phyloP scores from a whole-genome alignment of 2,797 vertebrate species.

The Linurgus olivaceus region DNA sequence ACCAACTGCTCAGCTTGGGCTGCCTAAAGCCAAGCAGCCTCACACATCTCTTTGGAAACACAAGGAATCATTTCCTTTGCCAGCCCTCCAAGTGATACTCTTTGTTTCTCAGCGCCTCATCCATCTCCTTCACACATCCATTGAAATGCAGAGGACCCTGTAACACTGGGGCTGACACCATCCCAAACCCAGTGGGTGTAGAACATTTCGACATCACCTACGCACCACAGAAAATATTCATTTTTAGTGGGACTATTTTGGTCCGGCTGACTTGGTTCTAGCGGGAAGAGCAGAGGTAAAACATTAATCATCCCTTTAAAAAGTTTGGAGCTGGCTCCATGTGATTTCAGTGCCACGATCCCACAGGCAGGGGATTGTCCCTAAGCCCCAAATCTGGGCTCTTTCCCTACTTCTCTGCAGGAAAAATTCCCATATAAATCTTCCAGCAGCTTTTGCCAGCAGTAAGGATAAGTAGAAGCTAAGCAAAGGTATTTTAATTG shows the following conservation, averaged over 20 bases:
- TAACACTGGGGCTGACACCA: neutral
- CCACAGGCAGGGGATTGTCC: neutral
- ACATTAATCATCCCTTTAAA: neutral
- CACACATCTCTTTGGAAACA: neutral
- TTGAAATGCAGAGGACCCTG: neutral
- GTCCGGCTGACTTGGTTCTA: neutral
- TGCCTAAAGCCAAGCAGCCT: neutral
- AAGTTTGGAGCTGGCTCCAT: neutral
- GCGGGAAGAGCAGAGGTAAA: neutral
- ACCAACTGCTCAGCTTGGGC: neutral
- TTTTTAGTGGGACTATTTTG: neutral
- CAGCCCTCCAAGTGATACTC: neutral
- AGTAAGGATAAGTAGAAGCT: neutral
- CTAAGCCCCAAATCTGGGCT: neutral
- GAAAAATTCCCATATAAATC: conserved; percentile 15
- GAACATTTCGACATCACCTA: neutral
- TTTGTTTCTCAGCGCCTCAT: neutral
- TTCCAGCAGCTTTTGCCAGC: neutral
- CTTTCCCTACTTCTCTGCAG: neutral
- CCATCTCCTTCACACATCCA: neutral
- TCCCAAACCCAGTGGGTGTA: neutral
- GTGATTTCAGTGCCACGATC: neutral
- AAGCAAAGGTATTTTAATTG: neutral
- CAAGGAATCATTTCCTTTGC: neutral
- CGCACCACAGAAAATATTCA: neutral